These are phyloP conservation scores for Eupelmus urozonus DNA, from an alignment of 2,888 invertebrate species.

Conservation along the genomic window DNA sequence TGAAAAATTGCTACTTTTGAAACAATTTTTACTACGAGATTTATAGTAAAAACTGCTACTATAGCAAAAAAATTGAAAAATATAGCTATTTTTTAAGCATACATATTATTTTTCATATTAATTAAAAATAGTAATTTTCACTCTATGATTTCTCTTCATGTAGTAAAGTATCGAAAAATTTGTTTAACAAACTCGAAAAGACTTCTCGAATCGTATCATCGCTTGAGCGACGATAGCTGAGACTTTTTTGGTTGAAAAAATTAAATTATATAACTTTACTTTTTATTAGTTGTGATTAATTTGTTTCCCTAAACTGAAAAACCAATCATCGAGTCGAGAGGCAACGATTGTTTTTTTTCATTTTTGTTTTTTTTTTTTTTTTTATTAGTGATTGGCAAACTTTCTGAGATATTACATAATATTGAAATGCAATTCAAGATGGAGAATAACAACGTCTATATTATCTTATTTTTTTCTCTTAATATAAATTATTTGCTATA, in stretches of 20 bases:
- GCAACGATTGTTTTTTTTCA: constrained; percentile 14
- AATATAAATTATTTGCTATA: constrained; percentile 45
- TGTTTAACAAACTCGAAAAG: constrained; percentile 69
- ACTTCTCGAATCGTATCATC: constrained; percentile 49
- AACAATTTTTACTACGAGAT: too few relatives aligned
- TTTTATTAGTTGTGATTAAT: neutral
- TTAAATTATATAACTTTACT: neutral
- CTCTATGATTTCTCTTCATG: too few relatives aligned
- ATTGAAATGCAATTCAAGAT: neutral
- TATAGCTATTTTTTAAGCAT: too few relatives aligned
- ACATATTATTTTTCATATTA: too few relatives aligned
- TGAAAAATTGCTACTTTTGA: too few relatives aligned
- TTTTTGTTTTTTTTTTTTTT: neutral
- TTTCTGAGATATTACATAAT: constrained; percentile 20
- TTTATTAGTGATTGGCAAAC: neutral
- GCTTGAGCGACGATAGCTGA: constrained; percentile 33
- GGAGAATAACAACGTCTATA: neutral
- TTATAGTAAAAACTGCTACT: too few relatives aligned
- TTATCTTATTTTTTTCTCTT: constrained; percentile 26
- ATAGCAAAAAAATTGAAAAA: too few relatives aligned
- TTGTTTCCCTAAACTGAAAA: too few relatives aligned
- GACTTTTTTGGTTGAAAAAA: neutral
- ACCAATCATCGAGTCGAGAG: constrained; percentile 29
- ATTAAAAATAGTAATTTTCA: too few relatives aligned
- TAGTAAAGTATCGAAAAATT: constrained; percentile 71